Conservation (phyloP, 2,888 invertebrate species). For the Meliscaeva auricollis region DNA sequence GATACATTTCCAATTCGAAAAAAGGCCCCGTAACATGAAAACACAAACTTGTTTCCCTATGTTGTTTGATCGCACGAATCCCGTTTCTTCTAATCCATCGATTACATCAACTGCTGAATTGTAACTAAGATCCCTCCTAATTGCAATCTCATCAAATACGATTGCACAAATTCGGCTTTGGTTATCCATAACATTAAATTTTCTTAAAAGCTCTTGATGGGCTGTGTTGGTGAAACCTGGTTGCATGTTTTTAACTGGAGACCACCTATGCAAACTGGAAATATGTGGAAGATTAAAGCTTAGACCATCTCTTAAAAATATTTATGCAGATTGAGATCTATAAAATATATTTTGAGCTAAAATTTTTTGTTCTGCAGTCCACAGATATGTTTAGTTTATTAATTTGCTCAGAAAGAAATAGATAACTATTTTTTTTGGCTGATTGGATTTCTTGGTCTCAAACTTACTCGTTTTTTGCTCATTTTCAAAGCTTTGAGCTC, state of each 20-base stretch:
- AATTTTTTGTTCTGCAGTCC: not conserved
- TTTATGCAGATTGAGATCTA: slow-evolving; percentile 43
- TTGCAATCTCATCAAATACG: slow-evolving; percentile 49
- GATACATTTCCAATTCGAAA: too few relatives aligned
- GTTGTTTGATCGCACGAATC: too few relatives aligned
- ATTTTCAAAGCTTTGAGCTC: not conserved
- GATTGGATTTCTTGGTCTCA: not conserved
- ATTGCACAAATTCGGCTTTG: slow-evolving; percentile 4
- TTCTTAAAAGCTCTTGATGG: not conserved
- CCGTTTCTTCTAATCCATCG: slow-evolving; percentile 54
- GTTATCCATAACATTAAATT: not conserved
- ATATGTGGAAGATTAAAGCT: slow-evolving; percentile 26
- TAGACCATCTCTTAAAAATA: slow-evolving; percentile 47
- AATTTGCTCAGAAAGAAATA: too few relatives aligned
- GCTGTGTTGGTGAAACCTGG: slow-evolving; percentile 38
- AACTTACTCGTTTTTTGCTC: not conserved
- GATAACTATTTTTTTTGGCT: too few relatives aligned
- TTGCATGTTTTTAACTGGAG: slow-evolving; percentile 29
- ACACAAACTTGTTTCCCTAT: too few relatives aligned
- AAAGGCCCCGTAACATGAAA: too few relatives aligned
- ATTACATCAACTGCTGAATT: slow-evolving; percentile 29
- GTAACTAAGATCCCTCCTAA: slow-evolving; percentile 28
- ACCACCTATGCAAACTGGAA: slow-evolving; percentile 41
- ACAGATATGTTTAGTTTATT: too few relatives aligned
- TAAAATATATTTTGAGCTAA: slow-evolving; percentile 58